Conservation (phyloP, 2,888 invertebrate genomes). For the Drosophila austrosaltans region DNA sequence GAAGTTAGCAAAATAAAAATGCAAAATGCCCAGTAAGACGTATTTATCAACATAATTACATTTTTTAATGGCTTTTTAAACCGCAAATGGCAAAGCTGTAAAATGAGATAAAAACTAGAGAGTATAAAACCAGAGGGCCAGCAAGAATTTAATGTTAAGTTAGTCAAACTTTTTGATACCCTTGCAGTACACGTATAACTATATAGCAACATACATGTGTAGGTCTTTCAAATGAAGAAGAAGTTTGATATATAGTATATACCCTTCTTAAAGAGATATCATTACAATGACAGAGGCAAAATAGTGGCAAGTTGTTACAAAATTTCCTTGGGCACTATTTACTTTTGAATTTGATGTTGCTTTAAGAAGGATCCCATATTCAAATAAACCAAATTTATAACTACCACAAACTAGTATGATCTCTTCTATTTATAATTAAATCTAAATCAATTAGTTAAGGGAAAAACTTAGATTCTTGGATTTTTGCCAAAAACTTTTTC, state of each 20-base stretch:
- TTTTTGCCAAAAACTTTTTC: not conserved
- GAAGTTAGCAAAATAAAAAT: constrained; percentile 58
- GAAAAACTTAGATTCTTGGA: not conserved
- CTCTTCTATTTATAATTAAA: too few species aligned
- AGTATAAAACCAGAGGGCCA: constrained; percentile 26
- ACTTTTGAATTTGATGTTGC: too few species aligned
- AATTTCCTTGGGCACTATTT: not conserved
- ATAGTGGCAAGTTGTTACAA: not conserved
- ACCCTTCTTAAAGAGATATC: not conserved
- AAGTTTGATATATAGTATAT: not conserved
- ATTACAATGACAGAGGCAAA: not conserved
- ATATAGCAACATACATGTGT: too few species aligned
- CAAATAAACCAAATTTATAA: too few species aligned
- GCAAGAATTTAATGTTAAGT: not conserved
- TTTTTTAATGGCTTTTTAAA: constrained; percentile 82
- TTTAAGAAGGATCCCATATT: too few species aligned
- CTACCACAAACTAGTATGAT: too few species aligned
- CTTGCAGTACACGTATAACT: not conserved
- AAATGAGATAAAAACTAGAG: constrained; percentile 55
- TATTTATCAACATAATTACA: constrained; percentile 82
- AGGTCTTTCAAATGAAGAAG: too few species aligned
- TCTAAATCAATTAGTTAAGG: not conserved
- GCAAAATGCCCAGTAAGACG: constrained; percentile 72
- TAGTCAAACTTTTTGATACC: not conserved
- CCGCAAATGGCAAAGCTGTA: constrained; percentile 73